phyloP scores from a whole-genome alignment of 1,140 invertebrate species.

The Cydia pomonella region DNA sequence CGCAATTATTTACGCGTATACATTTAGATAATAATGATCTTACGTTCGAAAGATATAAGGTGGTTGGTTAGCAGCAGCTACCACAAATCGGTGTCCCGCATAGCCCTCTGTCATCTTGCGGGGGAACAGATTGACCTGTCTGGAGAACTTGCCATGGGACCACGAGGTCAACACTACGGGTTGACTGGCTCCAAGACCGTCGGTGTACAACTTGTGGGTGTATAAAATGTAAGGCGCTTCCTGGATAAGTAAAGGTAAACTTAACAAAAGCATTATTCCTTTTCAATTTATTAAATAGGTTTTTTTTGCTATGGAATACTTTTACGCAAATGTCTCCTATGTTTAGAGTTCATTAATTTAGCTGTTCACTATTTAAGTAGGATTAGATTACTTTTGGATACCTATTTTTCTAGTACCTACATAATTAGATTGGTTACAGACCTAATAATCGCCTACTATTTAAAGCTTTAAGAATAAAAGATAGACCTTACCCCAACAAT shows the following conservation, averaged over 20 bases:
- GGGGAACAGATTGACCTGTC: conserved; percentile 84
- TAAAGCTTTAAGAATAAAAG: too few relatives aligned
- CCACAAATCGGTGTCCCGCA: conserved; percentile 85
- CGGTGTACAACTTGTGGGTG: conserved; percentile 85
- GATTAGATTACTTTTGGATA: too few relatives aligned
- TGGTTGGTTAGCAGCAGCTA: conserved; percentile 84
- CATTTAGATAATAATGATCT: conserved; percentile 6
- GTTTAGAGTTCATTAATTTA: too few relatives aligned
- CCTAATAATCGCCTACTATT: too few relatives aligned
- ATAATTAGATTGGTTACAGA: too few relatives aligned
- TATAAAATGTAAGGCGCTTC: conserved; percentile 85
- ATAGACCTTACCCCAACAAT: too few relatives aligned
- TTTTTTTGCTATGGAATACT: background rate
- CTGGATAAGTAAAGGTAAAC: conserved; percentile 59
- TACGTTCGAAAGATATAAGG: conserved; percentile 86
- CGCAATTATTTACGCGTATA: too few relatives aligned
- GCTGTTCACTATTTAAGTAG: too few relatives aligned
- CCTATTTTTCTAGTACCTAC: too few relatives aligned
- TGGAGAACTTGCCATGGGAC: conserved; percentile 82
- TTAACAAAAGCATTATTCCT: background rate
- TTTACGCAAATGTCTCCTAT: too few relatives aligned
- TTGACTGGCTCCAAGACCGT: conserved; percentile 84
- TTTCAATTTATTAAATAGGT: background rate
- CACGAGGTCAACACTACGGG: conserved; percentile 85
- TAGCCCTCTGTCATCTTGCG: conserved; percentile 84